Base-by-base conservation (phyloP, 2,888 invertebrate genomes). In the Trachelus tabidus region DNA sequence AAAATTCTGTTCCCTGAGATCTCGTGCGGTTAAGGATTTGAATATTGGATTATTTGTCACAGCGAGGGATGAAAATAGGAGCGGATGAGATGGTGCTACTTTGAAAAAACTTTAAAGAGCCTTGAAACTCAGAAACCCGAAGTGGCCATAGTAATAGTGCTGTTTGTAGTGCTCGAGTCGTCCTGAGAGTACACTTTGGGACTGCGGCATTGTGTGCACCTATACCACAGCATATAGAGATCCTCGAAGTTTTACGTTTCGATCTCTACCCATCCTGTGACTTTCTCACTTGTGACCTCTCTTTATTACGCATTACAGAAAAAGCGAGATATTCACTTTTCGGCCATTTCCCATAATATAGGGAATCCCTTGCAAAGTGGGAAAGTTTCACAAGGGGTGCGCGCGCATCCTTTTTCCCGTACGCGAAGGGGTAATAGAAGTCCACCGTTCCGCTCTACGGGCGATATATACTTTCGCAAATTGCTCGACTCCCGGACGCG, bases 71-170 rank as follows among this genome's bases (percentile, higher is more conserved):
- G 56, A 9, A 23, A 23, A 56, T 23, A 56, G 56, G 2, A 9
- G 56, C 56, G 23, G 56, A 15, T 56, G 56, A 56, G 56, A 56
- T 23, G 56, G 23, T 56, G 56, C 9, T 33, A 71, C 31, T 71
- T 71, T 71, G 31, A 71, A 75, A 76, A 77, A 77, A 80, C 80
- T 80, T 77, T 83, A 76, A 80, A 84, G 80, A 77, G 82, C 79
- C 81, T 81, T 78, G 81, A 78, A 82, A 83, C 82, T 83, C 81
- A 82, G 83, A 85, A 86, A 85, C 82, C 83, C 83, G 83, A 79
- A 84, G 83, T 82, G 76, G 80, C 73, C 56, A 56, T 56, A 23
- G 56, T 56, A 56, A 23, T 56, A 23, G 56, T 56, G 56, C 56
- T 23, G 56, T 56, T 56, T 23, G 56, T 56, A 69, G 81, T 79